Evolutionary conservation across 2,888 invertebrate species (phyloP).

Genomic region (Tribolium freemani): DNA sequence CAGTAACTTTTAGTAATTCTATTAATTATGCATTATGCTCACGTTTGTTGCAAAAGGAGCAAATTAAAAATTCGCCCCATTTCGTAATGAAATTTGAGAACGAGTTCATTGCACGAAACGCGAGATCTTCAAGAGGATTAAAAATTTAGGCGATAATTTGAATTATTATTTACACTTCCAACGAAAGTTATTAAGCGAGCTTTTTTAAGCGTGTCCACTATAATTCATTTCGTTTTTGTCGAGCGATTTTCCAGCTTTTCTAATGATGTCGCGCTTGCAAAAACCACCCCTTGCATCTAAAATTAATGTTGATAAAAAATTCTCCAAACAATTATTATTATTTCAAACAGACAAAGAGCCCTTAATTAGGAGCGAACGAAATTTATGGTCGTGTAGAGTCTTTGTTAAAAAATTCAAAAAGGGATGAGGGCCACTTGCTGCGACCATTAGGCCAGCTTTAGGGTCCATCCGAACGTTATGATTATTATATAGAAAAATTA

Average conservation of each 20-base stretch:
- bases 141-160: neutral
- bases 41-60: neutral
- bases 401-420: constrained; percentile 22
- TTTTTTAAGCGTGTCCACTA: neutral
- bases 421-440: constrained; percentile 2
- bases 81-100: neutral
- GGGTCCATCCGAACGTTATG: constrained; percentile 22
- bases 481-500: constrained; percentile 23
- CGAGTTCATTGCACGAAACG: neutral
- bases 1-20: neutral
- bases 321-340: constrained; percentile 10
- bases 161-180: neutral
- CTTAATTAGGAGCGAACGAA: constrained; percentile 2
- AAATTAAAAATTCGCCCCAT: neutral
- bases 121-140: neutral
- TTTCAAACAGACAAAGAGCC: constrained; percentile 2
- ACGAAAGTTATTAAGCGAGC: neutral
- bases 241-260: neutral
- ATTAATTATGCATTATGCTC: neutral
- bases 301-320: constrained; percentile 16
- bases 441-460: constrained; percentile 11
- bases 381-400: constrained; percentile 1
- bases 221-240: neutral
- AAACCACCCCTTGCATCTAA: neutral
- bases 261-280: neutral